Conservation (phyloP, 1,140 invertebrate genomes). For the Pectinophora gossypiella region DNA sequence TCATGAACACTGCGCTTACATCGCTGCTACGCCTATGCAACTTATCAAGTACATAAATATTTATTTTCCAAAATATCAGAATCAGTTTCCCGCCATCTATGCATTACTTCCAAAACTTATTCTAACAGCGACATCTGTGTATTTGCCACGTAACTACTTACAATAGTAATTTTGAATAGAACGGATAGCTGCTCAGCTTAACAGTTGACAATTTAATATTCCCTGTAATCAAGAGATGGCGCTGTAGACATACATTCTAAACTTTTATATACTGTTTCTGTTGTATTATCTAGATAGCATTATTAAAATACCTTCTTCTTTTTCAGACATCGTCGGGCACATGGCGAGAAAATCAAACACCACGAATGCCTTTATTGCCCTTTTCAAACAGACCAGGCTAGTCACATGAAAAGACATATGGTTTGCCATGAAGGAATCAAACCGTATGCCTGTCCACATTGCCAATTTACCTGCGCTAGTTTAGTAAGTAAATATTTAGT, state of each 20-base stretch:
- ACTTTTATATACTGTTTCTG: no score
- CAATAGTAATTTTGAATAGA: no score
- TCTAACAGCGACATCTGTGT: background rate
- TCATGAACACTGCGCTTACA: slow-evolving; percentile 81
- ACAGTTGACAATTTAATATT: no score
- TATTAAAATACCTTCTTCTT: no score
- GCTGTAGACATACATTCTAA: no score
- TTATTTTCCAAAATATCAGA: background rate
- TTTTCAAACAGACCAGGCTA: slow-evolving; percentile 80
- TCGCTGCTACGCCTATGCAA: slow-evolving; percentile 79
- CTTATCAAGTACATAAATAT: slow-evolving; percentile 75
- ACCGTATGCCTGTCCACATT: slow-evolving; percentile 91
- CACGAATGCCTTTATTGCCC: slow-evolving; percentile 79
- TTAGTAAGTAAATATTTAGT: slow-evolving; percentile 33
- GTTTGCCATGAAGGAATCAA: slow-evolving; percentile 86
- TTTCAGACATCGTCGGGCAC: slow-evolving; percentile 75
- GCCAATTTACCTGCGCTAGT: slow-evolving; percentile 85
- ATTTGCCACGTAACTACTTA: no score
- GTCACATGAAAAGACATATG: slow-evolving; percentile 86
- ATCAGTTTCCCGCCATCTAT: background rate
- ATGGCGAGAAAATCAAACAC: slow-evolving; percentile 75
- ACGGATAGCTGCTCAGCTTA: no score
- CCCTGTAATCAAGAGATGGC: no score
- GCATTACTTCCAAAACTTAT: background rate
- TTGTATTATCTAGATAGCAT: no score